Evolutionary conservation across 2,797 vertebrate species (phyloP), one percentile per base, ranked within the genome.

Genomic region (Valencia hispanica): DNA sequence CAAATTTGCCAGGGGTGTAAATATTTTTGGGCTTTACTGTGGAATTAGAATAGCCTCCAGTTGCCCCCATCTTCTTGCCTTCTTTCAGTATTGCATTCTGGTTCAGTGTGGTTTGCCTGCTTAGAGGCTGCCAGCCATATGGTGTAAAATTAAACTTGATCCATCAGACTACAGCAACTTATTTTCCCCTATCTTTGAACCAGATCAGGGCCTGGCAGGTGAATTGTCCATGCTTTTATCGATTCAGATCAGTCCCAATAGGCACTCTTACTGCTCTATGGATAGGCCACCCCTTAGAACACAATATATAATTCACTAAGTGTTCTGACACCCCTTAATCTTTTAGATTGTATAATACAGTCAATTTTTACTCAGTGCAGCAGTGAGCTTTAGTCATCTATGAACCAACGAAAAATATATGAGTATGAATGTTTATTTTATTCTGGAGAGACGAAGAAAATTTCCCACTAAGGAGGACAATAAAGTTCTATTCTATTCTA

Each of bases 121-220:
- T 66, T 18, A 66, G 53, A 57, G 11, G 4, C 63, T 32, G 61
- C 34, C 34, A 65, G 61, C 34, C 9, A 65, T 66, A 66, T 41
- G 63, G 22, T 66, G 63, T 66, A 34, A 22, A 30, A 27, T 30
- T 61, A 61, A 65, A 65, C 55, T 39, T 65, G 61, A 65, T 65
- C 20, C 61, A 36, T 65, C 34, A 36, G 9, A 4, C 61, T 4
- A 36, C 32, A 39, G 36, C 34, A 65, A 7, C 61, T 65, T 65
- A 22, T 34, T 63, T 25, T 65, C 11, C 4, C 61, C n/a, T n/a
- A n/a, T 39, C 20, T 65, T 65, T 22, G 18, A 65, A 22, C 61
- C 34, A 39, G 61, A 65, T 65, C 61, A 65, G 61, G 18, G 10
- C 36, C 34, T 1, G 36, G 18, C 9, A 25, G 32, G 61, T 65